These are phyloP conservation scores for Myiozetetes cayanensis DNA, from an alignment of 2,113 vertebrate species.

Conservation along the genomic window DNA sequence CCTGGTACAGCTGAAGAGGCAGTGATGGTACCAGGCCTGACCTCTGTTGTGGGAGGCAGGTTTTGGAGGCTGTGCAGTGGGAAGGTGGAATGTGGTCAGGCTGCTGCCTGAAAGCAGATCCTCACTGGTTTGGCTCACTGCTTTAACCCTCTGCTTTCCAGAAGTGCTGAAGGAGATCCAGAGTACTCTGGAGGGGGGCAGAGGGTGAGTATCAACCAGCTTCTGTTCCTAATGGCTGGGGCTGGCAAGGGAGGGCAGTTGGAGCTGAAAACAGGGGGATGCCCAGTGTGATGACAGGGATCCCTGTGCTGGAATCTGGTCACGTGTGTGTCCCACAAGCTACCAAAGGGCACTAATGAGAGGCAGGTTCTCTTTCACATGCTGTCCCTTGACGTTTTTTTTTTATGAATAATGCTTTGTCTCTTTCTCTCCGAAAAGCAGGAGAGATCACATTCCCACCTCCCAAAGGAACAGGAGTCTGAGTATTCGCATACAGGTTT, in stretches of 20 bases:
- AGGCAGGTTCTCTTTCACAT: conserved; percentile 35
- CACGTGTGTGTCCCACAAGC: neutral
- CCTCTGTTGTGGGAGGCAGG: neutral
- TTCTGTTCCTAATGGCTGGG: neutral
- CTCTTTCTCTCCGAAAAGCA: conserved; percentile 69
- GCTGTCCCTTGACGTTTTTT: neutral
- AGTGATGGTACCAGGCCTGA: neutral
- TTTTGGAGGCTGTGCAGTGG: neutral
- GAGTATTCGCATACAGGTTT: conserved; percentile 67
- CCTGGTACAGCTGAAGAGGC: neutral
- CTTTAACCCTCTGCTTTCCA: conserved; percentile 64
- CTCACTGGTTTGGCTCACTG: conserved; percentile 14
- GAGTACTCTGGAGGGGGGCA: conserved; percentile 89
- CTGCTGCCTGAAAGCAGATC: conserved; percentile 13
- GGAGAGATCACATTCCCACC: conserved; percentile 65
- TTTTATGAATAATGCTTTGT: conserved; percentile 62
- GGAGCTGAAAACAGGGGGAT: neutral
- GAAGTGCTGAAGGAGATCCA: conserved; percentile 96
- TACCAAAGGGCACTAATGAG: neutral
- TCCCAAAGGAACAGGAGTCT: conserved; percentile 66
- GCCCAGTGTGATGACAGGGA: neutral
- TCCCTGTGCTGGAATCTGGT: neutral
- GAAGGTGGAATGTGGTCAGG: conserved; percentile 3
- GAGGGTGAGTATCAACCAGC: conserved; percentile 78
- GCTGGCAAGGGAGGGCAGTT: neutral